Evolutionary conservation across 1,140 invertebrate genomes (phyloP), one percentile per base, ranked within the genome.

Genomic region (Epicauta chinensis): DNA sequence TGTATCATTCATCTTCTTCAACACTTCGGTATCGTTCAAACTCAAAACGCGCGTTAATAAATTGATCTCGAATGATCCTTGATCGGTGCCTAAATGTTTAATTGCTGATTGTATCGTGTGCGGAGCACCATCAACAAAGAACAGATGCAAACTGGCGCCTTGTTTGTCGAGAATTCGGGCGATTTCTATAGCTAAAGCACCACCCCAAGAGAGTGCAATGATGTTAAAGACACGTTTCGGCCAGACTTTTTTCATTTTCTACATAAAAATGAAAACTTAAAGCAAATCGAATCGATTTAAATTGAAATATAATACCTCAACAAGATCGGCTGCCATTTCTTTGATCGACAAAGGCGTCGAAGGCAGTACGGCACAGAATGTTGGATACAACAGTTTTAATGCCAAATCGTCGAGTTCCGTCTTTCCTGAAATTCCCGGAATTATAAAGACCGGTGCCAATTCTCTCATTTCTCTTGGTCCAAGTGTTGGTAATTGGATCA

Each of bases 41-140:
- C 61, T 64, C 13, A 70, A 59, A 14, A 66, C 38, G 43, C 60
- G 56, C 7, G 59, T 56, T 3, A 70, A 41, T 16, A 68, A 40
- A 44, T 63, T 65, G 11, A 63, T 45, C 43, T 66, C 64, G 3
- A 58, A 46, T 2, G 61, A 57, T 6, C 13, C 34, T 5, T 29
- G 40, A 16, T 51, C 14, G 30, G 62, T 58, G 3, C 66, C 68
- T 16, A 69, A 40, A 35, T 61, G 59, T 44, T 61, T 60, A n/a
- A 69, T 43, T 9, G 60, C 53, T 5, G 57, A 41, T 44, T 66
- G 64, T 16, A 69, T 56, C 10, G 63, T 67, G 2, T 63, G 56
- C n/a, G 69, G 67, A 1, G 67, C 64, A 31, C 63, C 65, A 53
- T 72, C 70, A 2, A 71, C 51, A 13, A 69, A 62, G 23, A 65